phyloP scores from a whole-genome alignment of 2,888 invertebrate genomes.

The Hirtodrosophila alboralis region DNA sequence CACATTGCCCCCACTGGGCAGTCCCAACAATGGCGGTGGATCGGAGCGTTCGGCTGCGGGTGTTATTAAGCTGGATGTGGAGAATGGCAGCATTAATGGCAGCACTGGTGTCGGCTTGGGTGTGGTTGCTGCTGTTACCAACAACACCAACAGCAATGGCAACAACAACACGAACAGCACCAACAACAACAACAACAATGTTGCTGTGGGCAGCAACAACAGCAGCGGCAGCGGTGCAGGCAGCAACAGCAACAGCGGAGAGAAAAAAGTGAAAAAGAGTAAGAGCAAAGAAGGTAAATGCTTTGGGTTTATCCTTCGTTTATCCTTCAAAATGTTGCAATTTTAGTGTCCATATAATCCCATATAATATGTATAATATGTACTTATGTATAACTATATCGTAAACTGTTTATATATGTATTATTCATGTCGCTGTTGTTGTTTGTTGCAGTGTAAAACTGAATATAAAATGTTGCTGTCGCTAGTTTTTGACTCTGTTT shows the following conservation, averaged over 20 bases:
- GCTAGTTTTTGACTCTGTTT: too few species aligned
- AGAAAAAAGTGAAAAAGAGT: conserved; percentile 84
- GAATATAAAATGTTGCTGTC: conserved; percentile 23
- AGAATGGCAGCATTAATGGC: conserved; percentile 45
- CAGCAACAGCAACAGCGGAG: conserved; percentile 80
- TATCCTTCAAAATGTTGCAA: conserved; percentile 69
- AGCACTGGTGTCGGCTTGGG: conserved; percentile 4
- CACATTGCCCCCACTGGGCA: conserved; percentile 83
- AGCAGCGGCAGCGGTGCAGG: conserved; percentile 71
- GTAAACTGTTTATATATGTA: conserved; percentile 12
- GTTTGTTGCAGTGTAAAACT: too few species aligned
- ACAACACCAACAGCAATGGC: conserved; percentile 35
- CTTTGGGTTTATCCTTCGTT: conserved; percentile 82
- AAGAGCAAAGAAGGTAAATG: conserved; percentile 84
- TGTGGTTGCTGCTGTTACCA: conserved; percentile 25
- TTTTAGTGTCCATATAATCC: conserved; percentile 64
- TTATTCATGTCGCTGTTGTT: conserved; percentile 20
- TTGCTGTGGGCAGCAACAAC: conserved; percentile 43
- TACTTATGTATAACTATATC: conserved; percentile 10
- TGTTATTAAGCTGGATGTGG: conserved; percentile 48
- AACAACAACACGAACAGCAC: conserved; percentile 62
- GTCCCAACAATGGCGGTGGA: conserved; percentile 83
- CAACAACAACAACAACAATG: conserved; percentile 46
- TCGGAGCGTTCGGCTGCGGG: conserved; percentile 84
- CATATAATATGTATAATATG: conserved; percentile 7